Evolutionary conservation across 1,140 invertebrate genomes (phyloP).

Genomic region (Drosophila pallidifrons): DNA sequence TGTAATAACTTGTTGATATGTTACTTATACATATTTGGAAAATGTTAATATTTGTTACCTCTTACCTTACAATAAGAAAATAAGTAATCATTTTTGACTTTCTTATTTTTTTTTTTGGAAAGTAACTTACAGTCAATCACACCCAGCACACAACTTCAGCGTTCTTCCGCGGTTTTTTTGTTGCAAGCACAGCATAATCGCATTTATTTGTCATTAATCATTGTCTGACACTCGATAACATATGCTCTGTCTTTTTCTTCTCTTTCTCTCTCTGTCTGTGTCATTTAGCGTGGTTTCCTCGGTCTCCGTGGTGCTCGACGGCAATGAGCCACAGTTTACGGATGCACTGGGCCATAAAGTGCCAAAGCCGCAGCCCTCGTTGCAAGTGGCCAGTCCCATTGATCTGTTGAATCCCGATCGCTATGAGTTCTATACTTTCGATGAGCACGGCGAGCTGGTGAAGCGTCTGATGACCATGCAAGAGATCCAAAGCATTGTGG

Average conservation of each 20-base stretch:
- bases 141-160: background rate
- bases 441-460: constrained; percentile 92
- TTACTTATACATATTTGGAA: too few relatives aligned
- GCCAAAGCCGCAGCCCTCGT: constrained; percentile 86
- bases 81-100: too few relatives aligned
- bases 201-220: constrained; percentile 59
- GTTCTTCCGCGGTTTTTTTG: constrained; percentile 3
- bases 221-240: constrained; percentile 46
- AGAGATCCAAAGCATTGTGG: constrained; percentile 93
- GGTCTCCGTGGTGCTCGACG: constrained; percentile 87
- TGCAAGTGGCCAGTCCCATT: constrained; percentile 90
- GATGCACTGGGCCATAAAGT: constrained; percentile 88
- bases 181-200: constrained; percentile 35
- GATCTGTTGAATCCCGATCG: constrained; percentile 91
- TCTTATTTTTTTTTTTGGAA: background rate
- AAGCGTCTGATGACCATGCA: constrained; percentile 92
- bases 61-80: too few relatives aligned
- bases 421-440: constrained; percentile 94
- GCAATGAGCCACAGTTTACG: constrained; percentile 86
- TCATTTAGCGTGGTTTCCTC: constrained; percentile 87
- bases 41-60: too few relatives aligned
- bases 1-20: too few relatives aligned
- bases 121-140: too few relatives aligned
- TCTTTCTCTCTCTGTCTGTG: background rate
- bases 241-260: constrained; percentile 21